Percentiles rank a stretch among this genome's conserved stretches.
Conservation (phyloP, 2,113 vertebrate genomes). For the Tor tambroides region DNA sequence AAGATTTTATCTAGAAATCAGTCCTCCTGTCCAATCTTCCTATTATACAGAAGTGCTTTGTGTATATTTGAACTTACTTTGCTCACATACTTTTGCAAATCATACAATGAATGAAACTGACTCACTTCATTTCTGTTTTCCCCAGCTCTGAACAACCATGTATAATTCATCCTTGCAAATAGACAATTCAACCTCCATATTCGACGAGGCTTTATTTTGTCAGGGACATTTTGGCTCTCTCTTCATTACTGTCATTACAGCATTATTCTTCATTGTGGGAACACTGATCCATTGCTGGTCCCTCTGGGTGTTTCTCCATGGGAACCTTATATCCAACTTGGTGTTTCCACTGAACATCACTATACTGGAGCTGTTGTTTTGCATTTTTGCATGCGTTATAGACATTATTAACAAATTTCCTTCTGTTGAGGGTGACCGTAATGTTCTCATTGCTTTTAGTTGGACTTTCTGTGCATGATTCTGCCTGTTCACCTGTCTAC, state of each 20-base stretch:
- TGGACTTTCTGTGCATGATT: neutral
- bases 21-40: neutral
- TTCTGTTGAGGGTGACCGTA: neutral
- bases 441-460: conserved; percentile 10
- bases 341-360: conserved; percentile 31
- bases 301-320: conserved; percentile 35
- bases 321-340: conserved; percentile 22
- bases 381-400: neutral
- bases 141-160: conserved; percentile 3
- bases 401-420: neutral
- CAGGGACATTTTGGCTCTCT: neutral
- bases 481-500: too few species aligned
- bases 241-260: neutral
- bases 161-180: conserved; percentile 6
- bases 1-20: neutral
- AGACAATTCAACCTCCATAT: neutral
- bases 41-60: neutral
- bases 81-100: neutral
- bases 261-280: conserved; percentile 28
- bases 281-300: neutral
- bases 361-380: conserved; percentile 30
- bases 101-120: neutral
- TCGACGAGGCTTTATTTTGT: neutral
- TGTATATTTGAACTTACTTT: neutral
- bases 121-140: neutral